phyloP scores from a whole-genome alignment of 2,797 vertebrate genomes.

The Argyrosomus regius region DNA sequence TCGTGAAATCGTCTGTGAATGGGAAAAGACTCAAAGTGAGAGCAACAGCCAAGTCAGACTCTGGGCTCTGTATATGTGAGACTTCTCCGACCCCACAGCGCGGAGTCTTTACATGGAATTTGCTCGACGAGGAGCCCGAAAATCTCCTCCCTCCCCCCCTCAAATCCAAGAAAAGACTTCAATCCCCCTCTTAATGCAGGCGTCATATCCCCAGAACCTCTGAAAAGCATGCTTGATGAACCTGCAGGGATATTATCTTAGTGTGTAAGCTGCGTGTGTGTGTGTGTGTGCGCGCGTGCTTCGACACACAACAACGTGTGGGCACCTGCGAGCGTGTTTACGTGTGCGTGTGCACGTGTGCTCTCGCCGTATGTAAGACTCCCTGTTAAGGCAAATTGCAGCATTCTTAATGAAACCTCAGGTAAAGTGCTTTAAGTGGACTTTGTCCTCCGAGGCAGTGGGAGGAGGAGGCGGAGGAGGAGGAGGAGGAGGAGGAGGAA shows the following conservation, averaged over 20 bases:
- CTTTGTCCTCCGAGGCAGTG: constrained; percentile 84
- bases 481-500: constrained; percentile 41
- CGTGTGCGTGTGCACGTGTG: constrained; percentile 38
- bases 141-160: not conserved
- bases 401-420: constrained; percentile 94
- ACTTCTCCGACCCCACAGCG: constrained; percentile 37
- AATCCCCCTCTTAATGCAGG: constrained; percentile 60
- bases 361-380: constrained; percentile 67
- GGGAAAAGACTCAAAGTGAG: constrained; percentile 41
- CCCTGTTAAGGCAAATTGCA: constrained; percentile 90
- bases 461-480: constrained; percentile 44
- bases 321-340: constrained; percentile 33
- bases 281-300: constrained; percentile 3
- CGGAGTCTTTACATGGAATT: constrained; percentile 48
- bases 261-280: constrained; percentile 64
- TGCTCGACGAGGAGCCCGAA: constrained; percentile 49
- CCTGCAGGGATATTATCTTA: constrained; percentile 73
- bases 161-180: constrained; percentile 56
- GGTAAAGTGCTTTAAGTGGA: constrained; percentile 94
- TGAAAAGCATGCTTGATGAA: constrained; percentile 78
- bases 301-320: not conserved
- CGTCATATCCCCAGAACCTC: constrained; percentile 73
- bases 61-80: constrained; percentile 31
- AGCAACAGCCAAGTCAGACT: constrained; percentile 52
- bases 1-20: constrained; percentile 16